A percentile compares a stretch with the other conserved stretches of the same genome.
phyloP scores from a whole-genome alignment of 2,797 vertebrate species.

The Macroramphosus scolopax region DNA sequence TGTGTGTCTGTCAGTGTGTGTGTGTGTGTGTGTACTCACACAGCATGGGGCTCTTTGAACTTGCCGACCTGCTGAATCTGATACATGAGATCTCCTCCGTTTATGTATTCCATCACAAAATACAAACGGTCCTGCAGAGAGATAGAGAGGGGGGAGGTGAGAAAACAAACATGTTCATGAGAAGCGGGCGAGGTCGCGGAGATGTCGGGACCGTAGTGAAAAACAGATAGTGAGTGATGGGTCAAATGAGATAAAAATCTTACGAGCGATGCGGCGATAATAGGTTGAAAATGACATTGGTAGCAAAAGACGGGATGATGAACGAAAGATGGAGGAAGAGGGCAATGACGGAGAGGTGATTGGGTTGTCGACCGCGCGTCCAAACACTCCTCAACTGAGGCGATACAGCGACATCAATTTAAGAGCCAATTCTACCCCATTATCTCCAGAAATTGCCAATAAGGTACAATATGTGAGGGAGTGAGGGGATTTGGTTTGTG shows the following conservation, averaged over 20 bases:
- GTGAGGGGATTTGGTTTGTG: slow-evolving; percentile 37
- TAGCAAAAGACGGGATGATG: background rate
- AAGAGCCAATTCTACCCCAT: slow-evolving; percentile 50
- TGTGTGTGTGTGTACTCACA: slow-evolving; percentile 81
- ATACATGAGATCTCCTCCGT: slow-evolving; percentile 98
- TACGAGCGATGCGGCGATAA: background rate
- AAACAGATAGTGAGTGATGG: no score
- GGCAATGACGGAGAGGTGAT: slow-evolving; percentile 25
- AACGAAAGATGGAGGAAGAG: slow-evolving; percentile 9
- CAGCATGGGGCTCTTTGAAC: slow-evolving; percentile 97
- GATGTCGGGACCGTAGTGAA: no score
- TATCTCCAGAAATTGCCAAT: slow-evolving; percentile 67
- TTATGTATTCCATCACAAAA: slow-evolving; percentile 98
- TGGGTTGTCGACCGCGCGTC: slow-evolving; percentile 22
- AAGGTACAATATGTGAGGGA: slow-evolving; percentile 37
- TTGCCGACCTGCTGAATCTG: slow-evolving; percentile 98
- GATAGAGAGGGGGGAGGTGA: slow-evolving; percentile 8
- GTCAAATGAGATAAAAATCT: background rate
- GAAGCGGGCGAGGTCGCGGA: no score
- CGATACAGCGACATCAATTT: slow-evolving; percentile 50
- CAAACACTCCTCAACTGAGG: slow-evolving; percentile 31
- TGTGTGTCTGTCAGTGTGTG: slow-evolving; percentile 12
- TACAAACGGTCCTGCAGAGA: slow-evolving; percentile 88
- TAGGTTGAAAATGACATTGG: slow-evolving; percentile 3
- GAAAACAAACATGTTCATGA: no score